phyloP scores from a whole-genome alignment of 2,888 invertebrate genomes.

The Scaptomyza parva region DNA sequence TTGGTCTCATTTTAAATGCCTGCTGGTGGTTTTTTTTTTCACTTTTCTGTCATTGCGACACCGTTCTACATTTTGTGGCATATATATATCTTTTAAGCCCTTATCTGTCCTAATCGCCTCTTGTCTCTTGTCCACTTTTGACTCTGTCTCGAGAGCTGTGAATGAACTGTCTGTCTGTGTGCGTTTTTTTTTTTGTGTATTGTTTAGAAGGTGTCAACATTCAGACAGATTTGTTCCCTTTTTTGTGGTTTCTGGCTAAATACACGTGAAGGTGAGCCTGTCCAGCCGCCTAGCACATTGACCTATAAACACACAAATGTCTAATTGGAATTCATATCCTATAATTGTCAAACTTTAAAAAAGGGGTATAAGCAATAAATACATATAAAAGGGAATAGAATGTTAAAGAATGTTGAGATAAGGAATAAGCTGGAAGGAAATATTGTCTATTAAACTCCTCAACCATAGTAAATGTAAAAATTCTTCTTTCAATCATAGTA shows the following conservation, averaged over 20 bases:
- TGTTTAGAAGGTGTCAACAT: constrained; percentile 69
- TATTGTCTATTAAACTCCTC: too few species aligned
- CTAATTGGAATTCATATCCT: constrained; percentile 28
- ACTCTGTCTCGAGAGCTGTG: constrained; percentile 24
- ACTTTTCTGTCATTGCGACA: constrained; percentile 44
- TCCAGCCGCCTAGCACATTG: constrained; percentile 63
- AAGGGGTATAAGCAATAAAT: not conserved
- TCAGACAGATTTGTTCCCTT: constrained; percentile 31
- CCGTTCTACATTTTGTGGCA: constrained; percentile 35
- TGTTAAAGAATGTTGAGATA: not conserved
- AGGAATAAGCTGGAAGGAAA: too few species aligned
- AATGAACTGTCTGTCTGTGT: constrained; percentile 36
- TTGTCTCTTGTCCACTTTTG: not conserved
- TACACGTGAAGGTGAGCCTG: constrained; percentile 11
- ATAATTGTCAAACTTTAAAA: not conserved
- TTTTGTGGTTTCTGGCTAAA: constrained; percentile 24
- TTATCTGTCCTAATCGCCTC: constrained; percentile 55
- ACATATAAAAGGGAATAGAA: not conserved
- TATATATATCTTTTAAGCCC: constrained; percentile 61
- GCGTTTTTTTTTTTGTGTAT: constrained; percentile 6
- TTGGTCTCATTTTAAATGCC: constrained; percentile 27
- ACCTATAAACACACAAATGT: constrained; percentile 51
- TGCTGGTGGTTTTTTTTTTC: constrained; percentile 33
- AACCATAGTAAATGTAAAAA: too few species aligned
- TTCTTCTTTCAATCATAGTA: too few species aligned